These are phyloP conservation scores for Margaritifera margaritifera DNA, from an alignment of 2,888 invertebrate genomes.

Conservation along the genomic window DNA sequence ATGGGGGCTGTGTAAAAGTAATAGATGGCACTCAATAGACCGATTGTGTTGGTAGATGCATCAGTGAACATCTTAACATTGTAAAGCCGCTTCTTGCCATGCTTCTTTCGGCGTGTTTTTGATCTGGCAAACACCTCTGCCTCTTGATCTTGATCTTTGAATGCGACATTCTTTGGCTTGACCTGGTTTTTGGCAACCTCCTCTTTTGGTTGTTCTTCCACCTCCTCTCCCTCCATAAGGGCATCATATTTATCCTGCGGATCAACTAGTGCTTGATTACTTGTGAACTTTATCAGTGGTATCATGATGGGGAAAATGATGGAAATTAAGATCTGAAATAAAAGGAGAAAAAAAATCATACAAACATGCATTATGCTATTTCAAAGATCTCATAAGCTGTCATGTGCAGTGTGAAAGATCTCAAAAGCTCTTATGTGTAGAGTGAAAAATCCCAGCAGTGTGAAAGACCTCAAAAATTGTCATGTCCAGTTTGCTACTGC, in stretches of 20 bases:
- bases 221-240: conserved; percentile 32
- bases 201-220: conserved; percentile 17
- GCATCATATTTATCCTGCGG: conserved; percentile 36
- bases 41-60: conserved; percentile 43
- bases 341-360: background rate
- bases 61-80: conserved; percentile 47
- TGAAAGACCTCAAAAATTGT: too few species aligned
- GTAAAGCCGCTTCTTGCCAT: conserved; percentile 42
- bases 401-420: too few species aligned
- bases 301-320: conserved; percentile 62
- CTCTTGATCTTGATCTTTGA: conserved; percentile 4
- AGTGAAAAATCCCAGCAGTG: too few species aligned
- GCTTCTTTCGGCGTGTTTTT: conserved; percentile 20
- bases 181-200: conserved; percentile 23
- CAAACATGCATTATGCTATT: background rate
- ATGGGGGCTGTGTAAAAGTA: conserved; percentile 71
- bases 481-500: too few species aligned
- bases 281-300: conserved; percentile 63
- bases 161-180: conserved; percentile 8
- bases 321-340: conserved; percentile 58
- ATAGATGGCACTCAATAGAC: conserved; percentile 56
- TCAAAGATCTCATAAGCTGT: too few species aligned
- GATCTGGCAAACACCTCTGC: conserved; percentile 35
- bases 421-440: too few species aligned
- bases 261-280: conserved; percentile 32